Conservation (phyloP, 2,888 invertebrate genomes). For the Hirtodrosophila histrioides region DNA sequence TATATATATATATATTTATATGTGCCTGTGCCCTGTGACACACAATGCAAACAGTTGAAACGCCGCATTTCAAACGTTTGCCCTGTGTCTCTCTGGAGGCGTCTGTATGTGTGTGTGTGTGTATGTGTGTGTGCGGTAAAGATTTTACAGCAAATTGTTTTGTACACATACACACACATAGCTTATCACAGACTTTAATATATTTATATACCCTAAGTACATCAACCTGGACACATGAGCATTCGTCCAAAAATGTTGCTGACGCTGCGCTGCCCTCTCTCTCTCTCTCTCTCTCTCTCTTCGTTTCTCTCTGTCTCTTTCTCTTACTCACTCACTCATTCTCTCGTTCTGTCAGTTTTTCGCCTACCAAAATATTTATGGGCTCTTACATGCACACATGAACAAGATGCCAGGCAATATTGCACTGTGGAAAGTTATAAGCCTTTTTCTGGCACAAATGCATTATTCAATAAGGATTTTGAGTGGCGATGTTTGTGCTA, state of each 20-base stretch:
- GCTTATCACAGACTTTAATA: slow-evolving; percentile 36
- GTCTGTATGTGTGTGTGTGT: slow-evolving; percentile 9
- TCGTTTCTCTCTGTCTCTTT: slow-evolving; percentile 2
- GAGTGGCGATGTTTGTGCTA: too few species aligned
- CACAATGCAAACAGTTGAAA: slow-evolving; percentile 56
- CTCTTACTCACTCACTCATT: background rate
- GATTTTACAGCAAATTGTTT: slow-evolving; percentile 64
- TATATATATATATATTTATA: too few species aligned
- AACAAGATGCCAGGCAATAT: slow-evolving; percentile 1
- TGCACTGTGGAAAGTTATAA: too few species aligned
- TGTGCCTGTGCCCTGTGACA: slow-evolving; percentile 27
- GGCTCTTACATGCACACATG: slow-evolving; percentile 31
- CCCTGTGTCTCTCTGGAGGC: slow-evolving; percentile 6
- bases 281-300: slow-evolving; percentile 8
- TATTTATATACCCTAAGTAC: slow-evolving; percentile 7
- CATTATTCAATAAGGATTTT: too few species aligned
- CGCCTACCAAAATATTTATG: slow-evolving; percentile 69
- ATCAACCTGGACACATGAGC: slow-evolving; percentile 45
- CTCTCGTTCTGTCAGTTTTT: slow-evolving; percentile 15
- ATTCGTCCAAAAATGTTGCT: slow-evolving; percentile 53
- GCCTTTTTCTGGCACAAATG: too few species aligned
- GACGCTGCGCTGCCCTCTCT: slow-evolving; percentile 37
- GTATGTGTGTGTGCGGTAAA: slow-evolving; percentile 8
- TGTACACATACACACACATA: slow-evolving; percentile 16
- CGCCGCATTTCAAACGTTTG: slow-evolving; percentile 53